Evolutionary conservation across 2,113 vertebrate genomes (phyloP).

Genomic region (Erinaceus europaeus): DNA sequence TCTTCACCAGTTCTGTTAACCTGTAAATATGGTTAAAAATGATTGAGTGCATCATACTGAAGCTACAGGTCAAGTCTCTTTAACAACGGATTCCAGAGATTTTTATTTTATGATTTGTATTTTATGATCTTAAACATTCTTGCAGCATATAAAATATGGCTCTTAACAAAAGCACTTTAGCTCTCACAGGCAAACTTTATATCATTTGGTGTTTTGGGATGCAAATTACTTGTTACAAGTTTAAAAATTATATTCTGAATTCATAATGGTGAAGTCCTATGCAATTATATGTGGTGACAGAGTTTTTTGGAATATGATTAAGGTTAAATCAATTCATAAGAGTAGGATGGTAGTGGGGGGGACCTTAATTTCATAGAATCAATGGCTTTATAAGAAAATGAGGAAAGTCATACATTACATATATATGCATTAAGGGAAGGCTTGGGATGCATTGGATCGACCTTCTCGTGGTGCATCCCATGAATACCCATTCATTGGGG

Average conservation of each 20-base stretch:
- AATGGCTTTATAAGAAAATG: not conserved
- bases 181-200: not conserved
- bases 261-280: not conserved
- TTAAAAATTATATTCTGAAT: not conserved
- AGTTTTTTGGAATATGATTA: too few relatives aligned
- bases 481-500: too few relatives aligned
- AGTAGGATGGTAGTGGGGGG: too few relatives aligned
- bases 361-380: not conserved
- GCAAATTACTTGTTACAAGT: not conserved
- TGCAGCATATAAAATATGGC: not conserved
- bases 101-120: slow-evolving; percentile 20
- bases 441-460: too few relatives aligned
- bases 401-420: not conserved
- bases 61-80: slow-evolving; percentile 36
- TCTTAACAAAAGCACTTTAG: not conserved
- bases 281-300: too few relatives aligned
- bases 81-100: slow-evolving; percentile 45
- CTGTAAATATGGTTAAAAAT: slow-evolving; percentile 54
- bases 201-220: not conserved
- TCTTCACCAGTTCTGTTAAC: slow-evolving; percentile 58
- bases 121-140: slow-evolving; percentile 17
- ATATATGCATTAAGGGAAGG: not conserved
- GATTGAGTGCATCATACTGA: slow-evolving; percentile 35
- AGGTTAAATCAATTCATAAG: too few relatives aligned
- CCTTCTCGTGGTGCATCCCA: too few relatives aligned